Base-by-base conservation (phyloP, 2,113 vertebrate genomes). In the Numenius arquata region DNA sequence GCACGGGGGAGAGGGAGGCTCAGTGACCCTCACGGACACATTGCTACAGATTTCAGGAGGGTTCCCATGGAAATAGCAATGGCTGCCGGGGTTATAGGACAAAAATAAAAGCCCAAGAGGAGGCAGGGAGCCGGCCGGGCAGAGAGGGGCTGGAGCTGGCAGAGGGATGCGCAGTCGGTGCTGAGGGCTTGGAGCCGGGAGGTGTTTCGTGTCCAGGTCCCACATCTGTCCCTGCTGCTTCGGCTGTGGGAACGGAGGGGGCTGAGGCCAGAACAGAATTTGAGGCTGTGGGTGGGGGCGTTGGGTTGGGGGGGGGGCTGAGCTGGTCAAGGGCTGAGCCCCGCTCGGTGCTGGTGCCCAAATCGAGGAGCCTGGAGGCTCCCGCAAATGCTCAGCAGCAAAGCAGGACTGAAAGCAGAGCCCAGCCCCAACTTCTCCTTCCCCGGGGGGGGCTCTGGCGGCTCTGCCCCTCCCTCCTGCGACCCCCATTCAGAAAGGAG, bases 211-310 rank as follows among this genome's bases (percentile, higher is more conserved):
- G 30, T 22, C 40, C 16, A 3, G 55, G 21, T 36, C 38, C 73
- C 4, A 4, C 14, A 36, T 55, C 30, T 9, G 25, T 8, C 40
- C 58, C 62, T 1, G 2, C 15, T 22, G 34, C 87, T 89, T 43
- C 0, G 4, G 27, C 26, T 6, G n/a, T 1, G 47, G 56, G 52
- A 53, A 53, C 0, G 0, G 58, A 40, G 48, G 34, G 47, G 32
- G 32, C 73, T 38, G 85, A 36, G 55, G 30, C 40, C 29, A 22
- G 63, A 0, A 0, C 48, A 41, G 55, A 45, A 19, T 17, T 38
- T 38, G 52, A 53, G 38, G 56, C 38, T 30, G 50, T 1, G 4
- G 17, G 5, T 32, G 47, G 14, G 38, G 29, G 14, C 1, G 5
- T 4, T 32, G 21, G 45, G 14, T 12, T 21, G 65, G 21, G 23